Evolutionary conservation across 2,113 vertebrate species (phyloP), one percentile per base, ranked within the genome.

Genomic region (Sinocyclocheilus maitianheensis): DNA sequence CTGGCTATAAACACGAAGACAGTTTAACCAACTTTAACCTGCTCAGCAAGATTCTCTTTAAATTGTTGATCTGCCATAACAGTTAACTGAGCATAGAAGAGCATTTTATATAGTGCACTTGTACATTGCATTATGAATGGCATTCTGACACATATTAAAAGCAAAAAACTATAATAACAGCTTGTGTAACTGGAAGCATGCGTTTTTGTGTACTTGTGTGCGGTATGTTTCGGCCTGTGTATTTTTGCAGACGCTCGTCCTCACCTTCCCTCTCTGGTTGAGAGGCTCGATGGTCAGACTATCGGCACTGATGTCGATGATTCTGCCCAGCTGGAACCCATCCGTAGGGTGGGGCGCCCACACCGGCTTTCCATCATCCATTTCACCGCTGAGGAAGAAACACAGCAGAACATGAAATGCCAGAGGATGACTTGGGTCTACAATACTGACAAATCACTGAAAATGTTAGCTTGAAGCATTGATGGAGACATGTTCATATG

Each of bases 291-390:
- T 97, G 88, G 96, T 97, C 91, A 99, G 93, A 87, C 95, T 97
- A 95, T 98, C 96, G 0, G 96, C 91, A 3, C 98, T 97, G 62
- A 99, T 99, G 91, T 99, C 98, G 89, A 97, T 96, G 30, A 99
- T 99, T 46, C 95, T 96, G n/a, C 97, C 98, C 95, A 99, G 95
- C 93, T 99, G 97, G 95, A 99, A 99, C 5, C 98, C 98, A 89
- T 99, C 98, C 5, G 94, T 89, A 16, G 97, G 95, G 93, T 99
- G 98, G 5, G 98, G 98, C 16, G 97, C 98, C 98, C 98, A 99
- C 85, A 99, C 98, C 1, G 98, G 96, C 95, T 98, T 99, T 91
- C 97, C 98, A 0, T 99, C 98, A 90, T 99, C 97, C 98, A 99
- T 99, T 77, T 91, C 93, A n/a, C 84, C 87, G 82, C 86, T 81